phyloP scores from a whole-genome alignment of 2,888 invertebrate species.

The Amiota mariae region DNA sequence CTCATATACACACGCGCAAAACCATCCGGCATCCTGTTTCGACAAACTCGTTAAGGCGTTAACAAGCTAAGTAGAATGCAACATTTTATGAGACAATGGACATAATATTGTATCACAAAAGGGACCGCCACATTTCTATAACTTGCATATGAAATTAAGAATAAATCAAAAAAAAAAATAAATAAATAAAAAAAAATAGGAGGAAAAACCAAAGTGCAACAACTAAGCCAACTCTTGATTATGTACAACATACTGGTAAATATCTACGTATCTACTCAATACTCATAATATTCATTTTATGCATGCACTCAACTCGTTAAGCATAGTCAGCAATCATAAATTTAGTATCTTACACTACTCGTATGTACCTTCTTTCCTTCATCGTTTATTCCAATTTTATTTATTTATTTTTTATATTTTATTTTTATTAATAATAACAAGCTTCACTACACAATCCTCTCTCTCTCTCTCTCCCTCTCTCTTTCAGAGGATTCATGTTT shows the following conservation, averaged over 20 bases:
- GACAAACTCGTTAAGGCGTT: too few relatives aligned
- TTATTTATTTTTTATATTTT: slow-evolving; percentile 18
- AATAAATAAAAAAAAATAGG: background rate
- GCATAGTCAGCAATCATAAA: slow-evolving; percentile 25
- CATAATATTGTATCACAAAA: too few relatives aligned
- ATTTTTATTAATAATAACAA: slow-evolving; percentile 29
- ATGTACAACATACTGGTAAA: background rate
- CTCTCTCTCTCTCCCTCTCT: too few relatives aligned
- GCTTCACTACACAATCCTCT: slow-evolving; percentile 9
- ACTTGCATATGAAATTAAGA: background rate
- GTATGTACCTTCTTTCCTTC: background rate
- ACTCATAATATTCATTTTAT: background rate
- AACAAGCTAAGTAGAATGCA: too few relatives aligned
- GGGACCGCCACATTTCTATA: background rate
- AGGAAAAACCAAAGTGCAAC: background rate
- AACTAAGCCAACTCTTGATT: background rate
- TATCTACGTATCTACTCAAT: background rate
- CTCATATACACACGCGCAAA: too few relatives aligned
- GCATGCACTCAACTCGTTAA: slow-evolving; percentile 19
- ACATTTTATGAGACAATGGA: too few relatives aligned
- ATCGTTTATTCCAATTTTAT: background rate
- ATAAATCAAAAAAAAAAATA: background rate
- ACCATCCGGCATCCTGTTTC: too few relatives aligned
- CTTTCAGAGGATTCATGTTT: slow-evolving; percentile 6
- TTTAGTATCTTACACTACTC: slow-evolving; percentile 9